phyloP scores from a whole-genome alignment of 2,797 vertebrate genomes.

The Novumbra hubbsi region DNA sequence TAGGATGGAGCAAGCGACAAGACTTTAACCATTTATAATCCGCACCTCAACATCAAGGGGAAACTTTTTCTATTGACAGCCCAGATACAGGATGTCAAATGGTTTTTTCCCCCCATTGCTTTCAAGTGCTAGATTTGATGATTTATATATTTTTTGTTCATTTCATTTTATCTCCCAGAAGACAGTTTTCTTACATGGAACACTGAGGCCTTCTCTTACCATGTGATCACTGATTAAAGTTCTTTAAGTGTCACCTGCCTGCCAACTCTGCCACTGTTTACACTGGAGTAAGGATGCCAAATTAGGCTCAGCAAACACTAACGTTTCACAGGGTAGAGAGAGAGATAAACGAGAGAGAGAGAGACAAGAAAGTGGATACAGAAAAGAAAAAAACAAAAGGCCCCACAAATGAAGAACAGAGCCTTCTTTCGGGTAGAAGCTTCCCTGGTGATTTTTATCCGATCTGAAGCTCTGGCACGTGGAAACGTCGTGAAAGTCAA shows the following conservation, averaged over 20 bases:
- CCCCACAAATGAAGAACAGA: conserved; percentile 19
- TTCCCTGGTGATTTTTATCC: conserved; percentile 37
- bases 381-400: not conserved
- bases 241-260: conserved; percentile 50
- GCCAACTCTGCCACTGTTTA: conserved; percentile 42
- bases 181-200: not conserved
- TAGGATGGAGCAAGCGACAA: conserved; percentile 17
- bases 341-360: conserved; percentile 7
- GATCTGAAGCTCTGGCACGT: conserved; percentile 36
- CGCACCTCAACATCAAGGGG: conserved; percentile 34
- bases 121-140: conserved; percentile 48
- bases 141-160: conserved; percentile 23
- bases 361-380: not conserved
- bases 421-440: conserved; percentile 22
- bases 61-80: conserved; percentile 42
- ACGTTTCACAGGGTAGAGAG: conserved; percentile 37
- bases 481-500: conserved; percentile 30
- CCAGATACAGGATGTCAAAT: conserved; percentile 46
- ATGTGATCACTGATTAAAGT: conserved; percentile 53
- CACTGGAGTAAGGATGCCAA: conserved; percentile 41
- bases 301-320: conserved; percentile 40
- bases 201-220: conserved; percentile 19
- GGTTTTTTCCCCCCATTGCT: conserved; percentile 45
- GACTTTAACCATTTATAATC: conserved; percentile 49
- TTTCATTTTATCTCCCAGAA: conserved; percentile 19